Conservation (phyloP, 2,113 vertebrate species). For the Pterocles burchelli region DNA sequence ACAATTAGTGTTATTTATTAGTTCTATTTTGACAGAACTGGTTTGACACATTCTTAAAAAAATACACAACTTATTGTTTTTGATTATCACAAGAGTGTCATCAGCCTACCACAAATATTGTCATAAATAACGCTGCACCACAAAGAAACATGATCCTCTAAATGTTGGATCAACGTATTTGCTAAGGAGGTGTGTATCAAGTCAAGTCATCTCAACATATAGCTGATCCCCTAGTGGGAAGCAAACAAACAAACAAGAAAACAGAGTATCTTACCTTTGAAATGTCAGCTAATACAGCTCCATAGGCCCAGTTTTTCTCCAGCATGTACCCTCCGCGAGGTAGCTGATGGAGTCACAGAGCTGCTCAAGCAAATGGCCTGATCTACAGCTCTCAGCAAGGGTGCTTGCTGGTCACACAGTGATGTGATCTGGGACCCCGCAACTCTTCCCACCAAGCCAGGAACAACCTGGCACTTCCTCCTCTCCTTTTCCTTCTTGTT, state of each 20-base stretch:
- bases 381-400: background rate
- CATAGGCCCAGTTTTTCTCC: background rate
- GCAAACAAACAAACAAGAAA: background rate
- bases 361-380: background rate
- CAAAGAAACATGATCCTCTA: slow-evolving; percentile 44
- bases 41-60: slow-evolving; percentile 32
- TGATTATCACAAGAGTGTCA: slow-evolving; percentile 29
- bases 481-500: background rate
- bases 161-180: background rate
- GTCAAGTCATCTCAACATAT: background rate
- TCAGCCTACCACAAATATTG: slow-evolving; percentile 27
- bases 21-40: slow-evolving; percentile 53
- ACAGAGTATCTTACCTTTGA: background rate
- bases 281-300: background rate
- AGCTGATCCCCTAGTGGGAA: background rate
- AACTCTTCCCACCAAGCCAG: background rate
- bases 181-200: slow-evolving; percentile 2
- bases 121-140: slow-evolving; percentile 18
- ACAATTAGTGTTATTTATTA: slow-evolving; percentile 6
- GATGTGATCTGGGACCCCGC: background rate
- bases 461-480: background rate
- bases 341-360: background rate
- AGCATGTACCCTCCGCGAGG: accelerated
- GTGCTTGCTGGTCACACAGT: background rate
- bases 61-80: slow-evolving; percentile 28